Evolutionary conservation across 2,888 invertebrate species (phyloP).

Genomic region (Escarpia spicata): DNA sequence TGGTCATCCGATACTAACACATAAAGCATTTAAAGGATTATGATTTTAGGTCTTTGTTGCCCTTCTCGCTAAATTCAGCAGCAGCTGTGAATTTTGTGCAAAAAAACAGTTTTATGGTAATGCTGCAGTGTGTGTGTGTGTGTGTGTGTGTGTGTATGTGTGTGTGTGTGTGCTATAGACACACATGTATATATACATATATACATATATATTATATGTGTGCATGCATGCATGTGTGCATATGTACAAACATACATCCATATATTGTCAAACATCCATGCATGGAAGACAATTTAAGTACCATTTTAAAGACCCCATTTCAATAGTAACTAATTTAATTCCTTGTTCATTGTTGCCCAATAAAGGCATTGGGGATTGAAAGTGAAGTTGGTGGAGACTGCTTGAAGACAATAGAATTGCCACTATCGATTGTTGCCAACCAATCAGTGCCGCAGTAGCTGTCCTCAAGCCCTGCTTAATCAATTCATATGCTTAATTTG

Average conservation of each 20-base stretch:
- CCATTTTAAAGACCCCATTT: background rate
- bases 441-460: background rate
- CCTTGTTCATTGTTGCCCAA: background rate
- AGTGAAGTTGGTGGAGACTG: background rate
- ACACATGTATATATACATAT: background rate
- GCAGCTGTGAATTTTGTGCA: background rate
- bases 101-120: background rate
- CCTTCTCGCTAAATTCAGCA: background rate
- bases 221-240: background rate
- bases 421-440: background rate
- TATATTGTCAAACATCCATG: background rate
- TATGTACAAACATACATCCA: background rate
- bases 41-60: background rate
- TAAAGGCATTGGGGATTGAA: background rate
- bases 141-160: background rate
- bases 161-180: background rate
- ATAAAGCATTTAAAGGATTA: background rate
- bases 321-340: background rate
- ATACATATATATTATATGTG: background rate
- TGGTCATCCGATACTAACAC: background rate
- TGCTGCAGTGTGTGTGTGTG: background rate
- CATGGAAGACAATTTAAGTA: background rate
- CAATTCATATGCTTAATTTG: constrained; percentile 16
- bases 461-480: background rate
- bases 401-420: background rate